Percentiles rank a stretch among this genome's conserved stretches.
phyloP scores from a whole-genome alignment of 2,797 vertebrate species.

The Cercopithecus hamlyni region DNA sequence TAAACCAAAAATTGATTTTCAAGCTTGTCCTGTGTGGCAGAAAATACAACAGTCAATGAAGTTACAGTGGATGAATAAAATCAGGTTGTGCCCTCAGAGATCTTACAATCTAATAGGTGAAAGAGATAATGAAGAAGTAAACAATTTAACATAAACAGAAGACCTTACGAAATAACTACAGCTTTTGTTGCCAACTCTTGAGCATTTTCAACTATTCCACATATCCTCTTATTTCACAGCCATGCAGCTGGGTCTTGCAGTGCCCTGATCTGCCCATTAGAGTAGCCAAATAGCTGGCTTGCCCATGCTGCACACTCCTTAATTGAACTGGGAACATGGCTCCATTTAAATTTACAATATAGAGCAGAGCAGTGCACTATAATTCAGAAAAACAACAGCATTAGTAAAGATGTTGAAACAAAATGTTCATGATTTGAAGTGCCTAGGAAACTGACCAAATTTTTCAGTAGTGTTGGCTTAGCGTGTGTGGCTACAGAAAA shows the following conservation, averaged over 20 bases:
- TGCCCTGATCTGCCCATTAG: background rate
- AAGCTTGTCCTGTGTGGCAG: background rate
- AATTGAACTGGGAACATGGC: rapidly evolving
- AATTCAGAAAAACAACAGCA: background rate
- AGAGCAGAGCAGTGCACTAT: background rate
- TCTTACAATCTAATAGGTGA: background rate
- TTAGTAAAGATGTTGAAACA: background rate
- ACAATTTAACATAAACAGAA: background rate
- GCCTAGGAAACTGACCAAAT: background rate
- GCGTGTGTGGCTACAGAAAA: background rate
- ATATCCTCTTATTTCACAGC: background rate
- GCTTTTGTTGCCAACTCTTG: background rate
- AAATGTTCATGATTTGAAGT: background rate
- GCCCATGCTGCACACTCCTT: rapidly evolving
- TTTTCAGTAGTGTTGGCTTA: background rate
- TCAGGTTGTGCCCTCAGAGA: background rate
- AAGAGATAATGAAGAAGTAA: background rate
- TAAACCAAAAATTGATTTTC: background rate
- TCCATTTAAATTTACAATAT: background rate
- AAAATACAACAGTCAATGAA: background rate
- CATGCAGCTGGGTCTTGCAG: too few species aligned
- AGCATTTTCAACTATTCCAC: background rate
- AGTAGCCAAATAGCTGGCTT: background rate
- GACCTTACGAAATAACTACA: background rate
- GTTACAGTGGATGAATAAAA: too few species aligned